These are phyloP conservation scores for Ooceraea biroi DNA, from an alignment of 1,140 invertebrate species.

Conservation along the genomic window DNA sequence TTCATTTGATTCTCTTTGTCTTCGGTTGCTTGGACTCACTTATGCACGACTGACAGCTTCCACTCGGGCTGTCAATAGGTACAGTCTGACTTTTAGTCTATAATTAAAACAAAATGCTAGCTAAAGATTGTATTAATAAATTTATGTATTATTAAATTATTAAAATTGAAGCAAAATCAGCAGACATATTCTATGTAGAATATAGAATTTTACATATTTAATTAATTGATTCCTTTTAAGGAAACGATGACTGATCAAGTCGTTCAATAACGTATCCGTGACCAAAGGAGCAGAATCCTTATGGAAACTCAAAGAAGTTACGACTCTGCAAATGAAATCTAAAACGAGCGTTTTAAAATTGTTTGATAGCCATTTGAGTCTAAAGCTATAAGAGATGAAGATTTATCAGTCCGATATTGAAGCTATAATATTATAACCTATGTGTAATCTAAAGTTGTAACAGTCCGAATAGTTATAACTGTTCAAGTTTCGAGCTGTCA, in stretches of 20 bases:
- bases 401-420: too few relatives aligned
- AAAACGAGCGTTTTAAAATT: constrained; percentile 68
- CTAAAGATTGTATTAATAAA: constrained; percentile 1
- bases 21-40: neutral
- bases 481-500: too few relatives aligned
- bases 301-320: constrained; percentile 81
- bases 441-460: too few relatives aligned
- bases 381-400: constrained; percentile 56
- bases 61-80: constrained; percentile 4
- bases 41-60: neutral
- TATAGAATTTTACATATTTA: neutral
- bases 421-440: too few relatives aligned
- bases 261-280: constrained; percentile 35
- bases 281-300: constrained; percentile 44
- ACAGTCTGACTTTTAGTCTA: constrained; percentile 10
- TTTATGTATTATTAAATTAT: too few relatives aligned
- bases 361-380: constrained; percentile 38
- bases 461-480: too few relatives aligned
- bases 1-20: constrained; percentile 41
- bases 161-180: too few relatives aligned
- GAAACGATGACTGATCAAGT: constrained; percentile 23
- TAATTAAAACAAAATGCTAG: neutral
- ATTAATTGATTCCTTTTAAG: neutral
- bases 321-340: constrained; percentile 81
- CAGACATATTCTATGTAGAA: too few relatives aligned